Percentiles rank a stretch among this genome's conserved stretches.
These are phyloP conservation scores for Thaumetopoea pityocampa DNA, from an alignment of 1,140 invertebrate genomes.

Conservation along the genomic window DNA sequence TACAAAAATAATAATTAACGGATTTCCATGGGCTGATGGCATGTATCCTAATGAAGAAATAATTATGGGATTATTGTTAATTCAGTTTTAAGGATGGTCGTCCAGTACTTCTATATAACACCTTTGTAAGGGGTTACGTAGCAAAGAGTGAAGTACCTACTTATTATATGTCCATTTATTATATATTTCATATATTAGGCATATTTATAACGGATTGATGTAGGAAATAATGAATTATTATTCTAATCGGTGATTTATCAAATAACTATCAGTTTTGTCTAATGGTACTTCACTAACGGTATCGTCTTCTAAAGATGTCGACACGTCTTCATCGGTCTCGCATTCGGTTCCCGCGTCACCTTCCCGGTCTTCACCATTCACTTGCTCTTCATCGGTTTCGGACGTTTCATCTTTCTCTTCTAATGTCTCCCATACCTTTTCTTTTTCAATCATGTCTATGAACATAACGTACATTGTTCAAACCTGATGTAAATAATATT, in stretches of 20 bases:
- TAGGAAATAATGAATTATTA: too few species aligned
- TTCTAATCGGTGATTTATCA: not conserved
- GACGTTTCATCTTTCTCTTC: conserved; percentile 72
- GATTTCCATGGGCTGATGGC: too few species aligned
- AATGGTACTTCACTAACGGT: not conserved
- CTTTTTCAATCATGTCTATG: conserved; percentile 63
- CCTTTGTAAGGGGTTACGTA: too few species aligned
- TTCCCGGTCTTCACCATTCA: conserved; percentile 17
- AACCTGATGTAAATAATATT: too few species aligned
- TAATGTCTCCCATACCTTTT: conserved; percentile 71
- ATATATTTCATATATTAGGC: too few species aligned
- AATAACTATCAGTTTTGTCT: not conserved
- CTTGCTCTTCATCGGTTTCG: conserved; percentile 54
- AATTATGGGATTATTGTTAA: too few species aligned
- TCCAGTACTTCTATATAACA: too few species aligned
- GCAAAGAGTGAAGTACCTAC: too few species aligned
- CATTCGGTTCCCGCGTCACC: conserved; percentile 2
- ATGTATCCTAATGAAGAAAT: too few species aligned
- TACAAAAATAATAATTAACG: not conserved
- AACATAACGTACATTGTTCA: conserved; percentile 3
- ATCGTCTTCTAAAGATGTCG: conserved; percentile 1
- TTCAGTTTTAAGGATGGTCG: too few species aligned
- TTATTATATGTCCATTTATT: too few species aligned
- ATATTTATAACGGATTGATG: too few species aligned
- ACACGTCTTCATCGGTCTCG: conserved; percentile 1